A percentile compares a stretch with the other conserved stretches of the same genome.
Conservation (phyloP, 2,888 invertebrate genomes). For the Calephelis perditalis region DNA sequence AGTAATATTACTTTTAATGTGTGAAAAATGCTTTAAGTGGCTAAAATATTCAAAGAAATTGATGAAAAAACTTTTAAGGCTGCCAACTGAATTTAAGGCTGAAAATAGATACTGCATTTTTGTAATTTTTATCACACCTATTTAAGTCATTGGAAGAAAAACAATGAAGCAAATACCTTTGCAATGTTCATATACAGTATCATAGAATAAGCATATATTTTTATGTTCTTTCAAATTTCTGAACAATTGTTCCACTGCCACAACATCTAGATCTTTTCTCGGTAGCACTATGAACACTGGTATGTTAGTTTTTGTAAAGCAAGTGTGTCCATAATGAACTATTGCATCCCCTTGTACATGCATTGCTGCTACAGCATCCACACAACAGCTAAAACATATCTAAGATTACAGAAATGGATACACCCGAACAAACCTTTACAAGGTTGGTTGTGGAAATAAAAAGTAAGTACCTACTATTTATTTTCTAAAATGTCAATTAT, state of each 20-base stretch:
- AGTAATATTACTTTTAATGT: too few relatives aligned
- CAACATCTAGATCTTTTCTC: conserved; percentile 76
- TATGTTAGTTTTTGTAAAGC: conserved; percentile 87
- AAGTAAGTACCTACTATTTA: too few relatives aligned
- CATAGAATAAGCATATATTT: conserved; percentile 80
- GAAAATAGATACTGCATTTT: neutral
- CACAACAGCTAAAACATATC: conserved; percentile 84
- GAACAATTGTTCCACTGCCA: conserved; percentile 38
- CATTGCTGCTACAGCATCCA: conserved; percentile 92
- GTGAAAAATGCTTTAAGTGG: too few relatives aligned
- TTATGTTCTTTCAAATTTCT: conserved; percentile 41
- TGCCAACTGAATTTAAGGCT: too few relatives aligned
- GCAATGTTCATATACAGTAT: conserved; percentile 81
- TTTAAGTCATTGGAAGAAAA: neutral
- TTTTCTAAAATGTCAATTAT: neutral
- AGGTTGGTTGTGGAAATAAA: too few relatives aligned
- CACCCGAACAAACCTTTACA: too few relatives aligned
- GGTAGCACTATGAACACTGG: conserved; percentile 88
- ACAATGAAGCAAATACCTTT: conserved; percentile 58
- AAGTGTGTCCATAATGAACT: conserved; percentile 94
- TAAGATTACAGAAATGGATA: neutral
- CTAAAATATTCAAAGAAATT: too few relatives aligned
- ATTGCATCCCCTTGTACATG: conserved; percentile 91
- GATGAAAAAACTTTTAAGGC: too few relatives aligned
- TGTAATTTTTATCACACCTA: neutral